Evolutionary conservation across 2,888 invertebrate genomes (phyloP).

Genomic region (Cancer borealis): DNA sequence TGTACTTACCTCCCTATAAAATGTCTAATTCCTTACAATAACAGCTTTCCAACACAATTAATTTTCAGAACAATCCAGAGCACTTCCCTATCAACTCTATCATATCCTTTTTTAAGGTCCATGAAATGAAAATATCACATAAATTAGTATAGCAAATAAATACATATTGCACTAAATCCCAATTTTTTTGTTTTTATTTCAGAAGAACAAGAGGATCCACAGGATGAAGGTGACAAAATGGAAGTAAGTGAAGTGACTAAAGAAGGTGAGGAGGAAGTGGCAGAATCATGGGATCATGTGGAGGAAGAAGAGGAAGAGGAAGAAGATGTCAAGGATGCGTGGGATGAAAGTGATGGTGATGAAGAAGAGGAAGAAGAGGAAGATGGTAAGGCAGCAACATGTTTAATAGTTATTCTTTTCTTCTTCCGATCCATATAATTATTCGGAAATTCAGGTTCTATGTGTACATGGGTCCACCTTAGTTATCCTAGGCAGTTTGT

Average conservation of each 20-base stretch:
- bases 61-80: too few species aligned
- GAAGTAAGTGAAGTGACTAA: slow-evolving; percentile 68
- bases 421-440: neutral
- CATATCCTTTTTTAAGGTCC: neutral
- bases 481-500: neutral
- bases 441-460: neutral
- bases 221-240: neutral
- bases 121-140: slow-evolving; percentile 32
- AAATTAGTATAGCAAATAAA: too few species aligned
- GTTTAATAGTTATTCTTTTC: neutral
- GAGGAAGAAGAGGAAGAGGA: slow-evolving; percentile 79
- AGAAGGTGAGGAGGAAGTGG: slow-evolving; percentile 79
- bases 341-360: slow-evolving; percentile 65
- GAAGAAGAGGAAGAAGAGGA: slow-evolving; percentile 70
- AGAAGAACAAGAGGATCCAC: neutral
- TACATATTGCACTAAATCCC: slow-evolving; percentile 1
- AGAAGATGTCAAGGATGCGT: slow-evolving; percentile 77
- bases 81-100: too few species aligned
- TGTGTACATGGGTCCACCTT: neutral
- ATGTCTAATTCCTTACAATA: too few species aligned
- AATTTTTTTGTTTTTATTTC: neutral
- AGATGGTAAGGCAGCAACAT: slow-evolving; percentile 25
- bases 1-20: too few species aligned
- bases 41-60: too few species aligned
- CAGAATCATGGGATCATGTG: slow-evolving; percentile 78